Evolutionary conservation across 2,888 invertebrate species (phyloP), one percentile per base, ranked within the genome.

Genomic region (Synanthedon vespiformis): DNA sequence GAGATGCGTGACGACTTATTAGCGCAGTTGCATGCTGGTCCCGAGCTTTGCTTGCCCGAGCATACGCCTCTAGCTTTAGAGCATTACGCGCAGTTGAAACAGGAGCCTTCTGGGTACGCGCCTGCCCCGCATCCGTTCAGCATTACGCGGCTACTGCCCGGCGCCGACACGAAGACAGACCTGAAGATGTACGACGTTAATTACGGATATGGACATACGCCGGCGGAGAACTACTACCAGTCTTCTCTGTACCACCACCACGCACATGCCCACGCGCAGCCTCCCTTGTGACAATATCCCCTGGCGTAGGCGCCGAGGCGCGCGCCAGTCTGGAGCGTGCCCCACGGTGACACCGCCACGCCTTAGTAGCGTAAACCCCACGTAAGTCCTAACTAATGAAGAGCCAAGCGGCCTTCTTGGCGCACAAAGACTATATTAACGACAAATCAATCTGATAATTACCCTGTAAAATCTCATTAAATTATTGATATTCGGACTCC

Each of bases 261-360:
- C 51, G 58, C 58, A 13, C 83, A 89, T 70, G 91, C 92, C 66
- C 89, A 89, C 69, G 90, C 92, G 66, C 92, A 94, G 72, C 92
- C 94, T 77, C 93, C 94, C 80, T 95, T 95, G 95, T 95, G 95
- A 95, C 95, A 95, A 89, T 95, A 95, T 76, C 95, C 95, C 66
- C 89, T 95, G 88, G 94, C 95, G 89, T 95, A 95, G 94, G 90
- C 77, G 67, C 70, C 64, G 61, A 76, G 72, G 62, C 75, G 73
- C 65, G 55, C 51, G 61, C 67, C 65, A 56, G 68, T 70, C 58
- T 77, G 80, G 77, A 68, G 66, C 68, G 59, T 65, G 68, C 70
- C 67, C 51, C 63, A 61, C 54, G 62, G 62, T 57, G 60, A 58
- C 51, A 64, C 62, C 58, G 58, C 70, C 68, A 64, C 72, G 72